Base-by-base conservation (phyloP, 2,888 invertebrate genomes). In the Lysandra bellargus region DNA sequence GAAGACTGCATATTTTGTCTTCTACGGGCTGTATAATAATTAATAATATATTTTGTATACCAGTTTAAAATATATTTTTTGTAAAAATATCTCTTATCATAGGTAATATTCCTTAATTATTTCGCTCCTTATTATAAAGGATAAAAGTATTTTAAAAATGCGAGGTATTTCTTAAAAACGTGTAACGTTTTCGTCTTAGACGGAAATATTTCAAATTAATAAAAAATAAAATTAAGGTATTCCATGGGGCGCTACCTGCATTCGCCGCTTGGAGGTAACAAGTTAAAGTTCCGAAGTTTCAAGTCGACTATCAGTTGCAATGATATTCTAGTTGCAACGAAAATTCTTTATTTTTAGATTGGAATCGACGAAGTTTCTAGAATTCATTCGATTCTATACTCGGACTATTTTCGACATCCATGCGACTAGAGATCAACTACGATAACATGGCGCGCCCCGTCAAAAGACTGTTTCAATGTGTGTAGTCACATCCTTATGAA, bases 301-400 rank as follows among this genome's bases (percentile, higher is more conserved):
- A 30, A 33, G 76, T 76, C 33, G 57, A 33, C 76, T 76, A 76
- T 57, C 76, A 76, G 76, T 57, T 76, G 76, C 76, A 69, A 69
- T 33, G 33, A 69, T 69, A 33, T 69, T 33, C 33, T 69, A 17
- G 69, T 33, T 69, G 69, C 69, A 69, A 17, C 69, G 57, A 17
- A 53, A 49, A 33, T 17, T 7, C 14, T 57, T 17, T 76, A 76
- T 76, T 76, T 76, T 76, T 76, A 76, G 76, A 49, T 76, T 57
- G 17, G 76, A 76, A 76, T 57, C 53, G 53, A 53, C 14, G 33
- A 76, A 76, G 76, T 76, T 76, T 57, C 75, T 40, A 57, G 30
- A 57, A 57, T 76, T 53, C 23, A 57, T 76, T 74, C 23, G 5
- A 74, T 44, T 69, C 2, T 1, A 12, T 37, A 33, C 69, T 33